Percentiles rank a stretch among this genome's conserved stretches.
These are phyloP conservation scores for Antrozous pallidus DNA, from an alignment of 2,797 vertebrate species.

Conservation along the genomic window DNA sequence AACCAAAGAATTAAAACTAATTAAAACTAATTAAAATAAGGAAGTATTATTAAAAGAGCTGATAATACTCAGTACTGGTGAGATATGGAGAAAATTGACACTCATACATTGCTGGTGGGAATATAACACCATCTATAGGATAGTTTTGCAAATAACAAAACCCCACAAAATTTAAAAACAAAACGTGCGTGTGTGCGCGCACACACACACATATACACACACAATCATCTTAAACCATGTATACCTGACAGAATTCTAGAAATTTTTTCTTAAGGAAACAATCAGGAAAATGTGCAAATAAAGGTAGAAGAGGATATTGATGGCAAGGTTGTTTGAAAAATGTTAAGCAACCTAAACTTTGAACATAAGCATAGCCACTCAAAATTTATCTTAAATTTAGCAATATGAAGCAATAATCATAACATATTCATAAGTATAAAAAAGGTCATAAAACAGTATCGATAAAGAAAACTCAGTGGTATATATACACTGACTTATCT, in stretches of 20 bases:
- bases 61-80: not conserved
- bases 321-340: not conserved
- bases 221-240: not conserved
- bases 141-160: not conserved
- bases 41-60: not conserved
- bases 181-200: too few relatives aligned
- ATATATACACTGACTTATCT: not conserved
- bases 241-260: not conserved
- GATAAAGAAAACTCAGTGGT: not conserved
- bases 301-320: not conserved
- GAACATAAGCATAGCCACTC: not conserved
- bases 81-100: not conserved
- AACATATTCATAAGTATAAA: not conserved
- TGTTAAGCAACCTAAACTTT: not conserved
- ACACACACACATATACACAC: not conserved
- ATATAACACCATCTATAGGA: not conserved
- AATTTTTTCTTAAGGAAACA: not conserved
- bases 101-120: not conserved
- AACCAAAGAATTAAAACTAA: slow-evolving; percentile 12
- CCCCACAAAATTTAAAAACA: not conserved
- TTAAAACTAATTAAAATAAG: not conserved
- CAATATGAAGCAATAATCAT: not conserved
- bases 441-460: not conserved
- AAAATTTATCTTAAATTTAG: not conserved
- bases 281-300: not conserved